phyloP scores from a whole-genome alignment of 2,888 invertebrate species.

The Polietes domitor region DNA sequence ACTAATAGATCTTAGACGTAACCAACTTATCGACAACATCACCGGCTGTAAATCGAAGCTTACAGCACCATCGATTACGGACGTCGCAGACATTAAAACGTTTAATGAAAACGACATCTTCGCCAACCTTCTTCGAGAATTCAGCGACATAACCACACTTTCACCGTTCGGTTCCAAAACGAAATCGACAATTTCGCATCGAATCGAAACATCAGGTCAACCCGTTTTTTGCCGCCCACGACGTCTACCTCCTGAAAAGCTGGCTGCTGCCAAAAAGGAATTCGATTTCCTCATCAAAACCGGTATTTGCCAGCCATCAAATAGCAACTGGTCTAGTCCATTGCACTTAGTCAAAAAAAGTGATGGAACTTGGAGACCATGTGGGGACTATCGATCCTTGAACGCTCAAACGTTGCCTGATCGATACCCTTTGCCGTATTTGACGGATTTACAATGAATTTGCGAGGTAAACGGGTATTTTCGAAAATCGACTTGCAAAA shows the following conservation, averaged over 20 bases:
- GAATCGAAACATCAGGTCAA: not conserved
- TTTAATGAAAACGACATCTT: not conserved
- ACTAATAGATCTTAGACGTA: conserved; percentile 40
- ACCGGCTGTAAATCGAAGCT: not conserved
- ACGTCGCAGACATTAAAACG: not conserved
- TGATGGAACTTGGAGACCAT: conserved; percentile 47
- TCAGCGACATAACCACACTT: not conserved
- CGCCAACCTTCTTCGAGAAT: not conserved
- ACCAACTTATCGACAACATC: conserved; percentile 40
- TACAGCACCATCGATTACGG: not conserved
- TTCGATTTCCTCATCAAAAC: conserved; percentile 68
- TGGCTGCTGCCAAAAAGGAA: conserved; percentile 57
- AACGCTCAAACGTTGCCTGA: conserved; percentile 32
- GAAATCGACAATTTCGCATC: not conserved
- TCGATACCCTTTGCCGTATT: not conserved
- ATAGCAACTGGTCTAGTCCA: conserved; percentile 78
- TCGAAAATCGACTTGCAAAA: too few species aligned
- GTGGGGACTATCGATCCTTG: conserved; percentile 56
- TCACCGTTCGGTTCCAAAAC: not conserved
- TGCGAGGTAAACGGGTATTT: not conserved
- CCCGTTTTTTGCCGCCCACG: conserved; percentile 59
- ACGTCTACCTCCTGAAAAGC: conserved; percentile 71
- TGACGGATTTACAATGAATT: not conserved
- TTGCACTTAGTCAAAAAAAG: conserved; percentile 74
- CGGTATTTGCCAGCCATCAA: conserved; percentile 79